Evolutionary conservation across 2,113 vertebrate species (phyloP).

Genomic region (Ranitomeya variabilis): DNA sequence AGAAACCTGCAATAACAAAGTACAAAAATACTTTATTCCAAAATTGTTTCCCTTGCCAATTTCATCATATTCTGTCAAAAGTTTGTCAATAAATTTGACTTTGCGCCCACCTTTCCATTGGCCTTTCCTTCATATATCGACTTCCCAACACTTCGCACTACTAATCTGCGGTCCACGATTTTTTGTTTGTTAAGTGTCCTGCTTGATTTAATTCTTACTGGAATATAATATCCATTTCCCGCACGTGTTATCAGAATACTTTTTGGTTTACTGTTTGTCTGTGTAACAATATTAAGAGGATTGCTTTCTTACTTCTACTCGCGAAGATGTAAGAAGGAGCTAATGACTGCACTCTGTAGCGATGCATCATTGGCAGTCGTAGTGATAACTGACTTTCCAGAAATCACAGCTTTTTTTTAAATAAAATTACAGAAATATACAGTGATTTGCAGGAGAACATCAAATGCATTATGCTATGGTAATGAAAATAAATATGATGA

Average conservation of each 20-base stretch:
- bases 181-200: conserved; percentile 50
- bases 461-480: conserved; percentile 27
- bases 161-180: conserved; percentile 41
- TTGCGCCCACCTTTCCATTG: conserved; percentile 24
- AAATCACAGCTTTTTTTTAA: conserved; percentile 27
- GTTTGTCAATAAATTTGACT: conserved; percentile 39
- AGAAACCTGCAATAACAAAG: not conserved
- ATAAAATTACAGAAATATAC: conserved; percentile 45
- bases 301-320: conserved; percentile 33
- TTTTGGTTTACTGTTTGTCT: conserved; percentile 52
- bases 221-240: conserved; percentile 55
- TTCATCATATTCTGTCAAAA: not conserved
- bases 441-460: conserved; percentile 32
- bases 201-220: conserved; percentile 56
- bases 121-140: conserved; percentile 33
- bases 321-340: conserved; percentile 7
- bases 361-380: conserved; percentile 32
- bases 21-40: not conserved
- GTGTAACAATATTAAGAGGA: conserved; percentile 53
- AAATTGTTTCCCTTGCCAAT: not conserved
- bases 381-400: conserved; percentile 41
- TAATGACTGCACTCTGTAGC: conserved; percentile 29
- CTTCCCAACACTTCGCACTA: conserved; percentile 43
- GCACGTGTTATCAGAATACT: conserved; percentile 51
- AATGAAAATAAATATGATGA: conserved; percentile 35